Base-by-base conservation (phyloP, 2,113 vertebrate species). In the Cairina moschata region DNA sequence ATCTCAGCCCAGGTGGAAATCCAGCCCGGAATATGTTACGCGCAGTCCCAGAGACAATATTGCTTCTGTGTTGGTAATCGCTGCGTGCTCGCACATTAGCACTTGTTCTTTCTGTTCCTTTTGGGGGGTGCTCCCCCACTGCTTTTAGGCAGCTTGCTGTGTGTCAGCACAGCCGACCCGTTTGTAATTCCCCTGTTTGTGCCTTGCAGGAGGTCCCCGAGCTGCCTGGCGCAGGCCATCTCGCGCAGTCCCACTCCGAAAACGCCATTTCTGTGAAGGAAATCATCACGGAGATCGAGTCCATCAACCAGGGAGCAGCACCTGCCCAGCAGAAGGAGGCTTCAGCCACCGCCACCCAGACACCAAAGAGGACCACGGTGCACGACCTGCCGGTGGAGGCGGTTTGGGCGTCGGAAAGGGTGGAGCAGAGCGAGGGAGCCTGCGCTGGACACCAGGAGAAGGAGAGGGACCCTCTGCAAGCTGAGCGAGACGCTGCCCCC, bases 181-280 rank as follows among this genome's bases (percentile, higher is more conserved):
- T 83, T 65, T 60, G 86, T 96, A 62, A 91, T 90, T 79, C 83
- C 74, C 52, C 74, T 90, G 9, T 95, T 67, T 93, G 86, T 97
- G 86, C 96, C 52, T 92, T 94, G 58, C 91, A 98, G 98, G 97
- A 97, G 95, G 78, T 97, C 83, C 94, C 97, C 3, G 98, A 98
- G 87, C 96, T 96, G 87, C 91, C 96, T 50, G 83, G 79, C 26
- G 9, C 96, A 29, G 95, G 96, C 63, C 93, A 95, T 63, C 96
- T 97, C 94, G 97, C 93, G 0, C 97, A 97, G 5, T 97, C 98
- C 91, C 98, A 98, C 86, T 98, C 98, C 0, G 99, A 99, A 98
- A 99, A 99, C 69, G 98, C 97, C 16, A 96, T 99, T 95, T 99
- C 99, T n/a, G 99, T 99, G 94, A 99, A 98, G 96, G 98, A 99